Base-by-base conservation (phyloP, 2,888 invertebrate species). In the Acanthosepion esculentum region DNA sequence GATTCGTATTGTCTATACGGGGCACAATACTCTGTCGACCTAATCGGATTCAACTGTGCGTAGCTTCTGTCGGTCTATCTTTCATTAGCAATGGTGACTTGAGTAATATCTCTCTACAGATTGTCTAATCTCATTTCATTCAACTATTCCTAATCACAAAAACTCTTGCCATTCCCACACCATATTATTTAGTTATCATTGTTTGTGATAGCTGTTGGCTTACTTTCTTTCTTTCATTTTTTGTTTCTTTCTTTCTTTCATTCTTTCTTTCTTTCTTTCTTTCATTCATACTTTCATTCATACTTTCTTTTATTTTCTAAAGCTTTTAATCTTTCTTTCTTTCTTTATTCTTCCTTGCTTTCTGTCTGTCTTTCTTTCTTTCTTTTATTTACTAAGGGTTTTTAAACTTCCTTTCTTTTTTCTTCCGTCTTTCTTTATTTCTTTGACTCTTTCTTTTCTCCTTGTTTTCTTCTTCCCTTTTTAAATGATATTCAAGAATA, bases 41-140 rank as follows among this genome's bases (percentile, higher is more conserved):
- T 78, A n/a, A 78, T 78, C 78, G 78, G 78, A 78, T 78, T 78
- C 78, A n/a, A 78, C n/a, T n/a, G n/a, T 33, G n/a, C n/a, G n/a
- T 3, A 15, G 33, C 18, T 78, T 78, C n/a, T 78, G 78, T 78
- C 29, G 0, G n/a, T 12, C 78, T 78, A 10, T 78, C 78, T 78
- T 78, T n/a, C 33, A 78, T 78, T 15, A 15, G n/a, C n/a, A 78
- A 78, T 78, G 78, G 78, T 33, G n/a, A 78, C n/a, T 33, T n/a
- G 78, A 78, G n/a, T 78, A 15, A n/a, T 78, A 78, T 78, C n/a
- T 78, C 33, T 78, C n/a, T n/a, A 78, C 78, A 33, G 78, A 78
- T 78, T 78, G n/a, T 78, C 78, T n/a, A 59, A 59, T 59, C n/a
- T n/a, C 78, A 78, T 78, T 78, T 78, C 29, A 78, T n/a, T 78